These are phyloP conservation scores for Thamnophis sirtalis DNA, from an alignment of 2,113 vertebrate genomes.

Conservation along the genomic window DNA sequence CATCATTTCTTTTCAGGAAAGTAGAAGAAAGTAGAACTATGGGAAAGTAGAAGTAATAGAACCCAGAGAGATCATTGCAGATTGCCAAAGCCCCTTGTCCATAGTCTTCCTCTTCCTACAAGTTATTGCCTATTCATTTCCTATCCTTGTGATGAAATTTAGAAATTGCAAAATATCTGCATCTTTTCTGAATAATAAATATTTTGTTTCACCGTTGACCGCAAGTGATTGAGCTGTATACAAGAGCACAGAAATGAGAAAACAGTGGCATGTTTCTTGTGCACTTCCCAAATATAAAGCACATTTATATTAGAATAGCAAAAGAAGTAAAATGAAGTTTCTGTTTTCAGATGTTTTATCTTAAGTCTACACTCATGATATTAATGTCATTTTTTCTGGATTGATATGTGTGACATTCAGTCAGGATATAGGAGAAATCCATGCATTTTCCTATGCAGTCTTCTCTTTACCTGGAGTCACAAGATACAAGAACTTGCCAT, in stretches of 20 bases:
- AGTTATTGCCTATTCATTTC: not conserved
- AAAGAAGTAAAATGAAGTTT: not conserved
- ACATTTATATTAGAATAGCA: not conserved
- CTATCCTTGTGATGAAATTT: not conserved
- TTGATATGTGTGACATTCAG: not conserved
- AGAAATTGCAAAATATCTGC: not conserved
- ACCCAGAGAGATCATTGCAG: not conserved
- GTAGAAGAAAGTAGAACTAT: not conserved
- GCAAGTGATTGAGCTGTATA: not conserved
- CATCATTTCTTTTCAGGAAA: not conserved
- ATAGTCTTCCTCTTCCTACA: not conserved
- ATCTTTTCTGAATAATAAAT: not conserved
- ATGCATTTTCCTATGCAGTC: not conserved
- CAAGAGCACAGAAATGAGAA: not conserved
- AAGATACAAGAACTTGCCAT: not conserved
- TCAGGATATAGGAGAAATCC: not conserved
- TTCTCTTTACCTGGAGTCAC: not conserved
- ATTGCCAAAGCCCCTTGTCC: not conserved
- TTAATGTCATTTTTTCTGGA: not conserved
- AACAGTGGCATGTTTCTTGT: not conserved
- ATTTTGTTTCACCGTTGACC: not conserved
- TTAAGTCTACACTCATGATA: not conserved
- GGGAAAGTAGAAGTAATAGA: not conserved
- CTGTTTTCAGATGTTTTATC: not conserved
- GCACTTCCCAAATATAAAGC: not conserved